Evolutionary conservation across 2,797 vertebrate species (phyloP).

Genomic region (Prunella strophiata): DNA sequence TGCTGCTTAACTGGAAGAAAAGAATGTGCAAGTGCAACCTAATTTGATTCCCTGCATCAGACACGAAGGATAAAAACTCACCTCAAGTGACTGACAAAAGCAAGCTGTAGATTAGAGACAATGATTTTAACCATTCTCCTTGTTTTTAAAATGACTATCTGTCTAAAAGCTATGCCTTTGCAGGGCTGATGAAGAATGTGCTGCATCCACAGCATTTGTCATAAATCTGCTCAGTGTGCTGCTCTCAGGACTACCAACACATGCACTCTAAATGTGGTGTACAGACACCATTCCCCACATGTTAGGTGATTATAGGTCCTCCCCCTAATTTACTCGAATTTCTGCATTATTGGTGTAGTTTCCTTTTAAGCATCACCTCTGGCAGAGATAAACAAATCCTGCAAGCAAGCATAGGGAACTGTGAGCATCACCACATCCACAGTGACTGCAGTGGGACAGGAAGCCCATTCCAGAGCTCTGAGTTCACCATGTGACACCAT

Average conservation of each 20-base stretch:
- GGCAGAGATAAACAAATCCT: not conserved
- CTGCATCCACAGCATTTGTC: not conserved
- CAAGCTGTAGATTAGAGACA: not conserved
- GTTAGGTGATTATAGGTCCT: not conserved
- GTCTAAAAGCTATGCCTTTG: not conserved
- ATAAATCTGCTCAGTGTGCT: not conserved
- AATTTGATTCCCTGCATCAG: not conserved
- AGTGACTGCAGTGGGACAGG: not conserved
- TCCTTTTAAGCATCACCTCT: not conserved
- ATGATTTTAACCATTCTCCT: not conserved
- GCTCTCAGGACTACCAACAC: not conserved
- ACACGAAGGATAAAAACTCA: not conserved
- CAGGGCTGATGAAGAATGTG: not conserved
- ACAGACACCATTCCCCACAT: not conserved
- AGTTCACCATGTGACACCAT: not conserved
- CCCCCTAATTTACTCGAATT: not conserved
- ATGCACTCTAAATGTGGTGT: not conserved
- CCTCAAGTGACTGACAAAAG: not conserved
- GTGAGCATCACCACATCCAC: accelerated
- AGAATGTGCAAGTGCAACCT: not conserved
- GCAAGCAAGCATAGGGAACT: accelerated
- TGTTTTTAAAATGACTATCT: not conserved
- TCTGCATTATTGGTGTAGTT: not conserved
- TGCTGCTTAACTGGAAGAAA: not conserved
- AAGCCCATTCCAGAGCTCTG: not conserved